Base-by-base conservation (phyloP, 2,888 invertebrate species). In the Itoplectis maculator region DNA sequence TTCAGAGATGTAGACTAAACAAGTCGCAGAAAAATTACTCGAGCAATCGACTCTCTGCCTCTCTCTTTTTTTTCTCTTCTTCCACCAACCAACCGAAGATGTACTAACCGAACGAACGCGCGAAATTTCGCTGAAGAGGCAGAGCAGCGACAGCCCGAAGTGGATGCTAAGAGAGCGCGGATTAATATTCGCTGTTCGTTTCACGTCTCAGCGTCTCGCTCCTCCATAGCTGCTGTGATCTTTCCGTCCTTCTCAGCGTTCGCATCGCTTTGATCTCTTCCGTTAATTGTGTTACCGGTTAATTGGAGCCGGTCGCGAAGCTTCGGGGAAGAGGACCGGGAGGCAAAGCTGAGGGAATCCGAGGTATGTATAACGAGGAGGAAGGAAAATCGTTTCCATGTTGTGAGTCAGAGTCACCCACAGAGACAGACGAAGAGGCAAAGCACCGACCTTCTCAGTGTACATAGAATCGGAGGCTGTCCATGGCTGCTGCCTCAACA, bases 201-300 rank as follows among this genome's bases (percentile, higher is more conserved):
- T 37, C 11, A 15, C 35, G 42, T 54, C 56, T 35, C 13, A 51
- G 18, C 51, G 15, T 35, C 63, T 74, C 45, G 63, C 37, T 69
- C 15, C 29, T 20, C 37, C 66, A 49, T 15, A 15, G 61, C 23
- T 49, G 49, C 13, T 42, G 35, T 29, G 13, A 68, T 51, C 51
- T 49, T 68, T 37, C n/a, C 49, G n/a, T 75, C 63, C 54, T 65
- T 54, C 54, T 11, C 40, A 5, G 29, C 74, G 23, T 65, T n/a
- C 61, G 54, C 61, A 15, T 79, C 79, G 72, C 82, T 82, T 82
- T 82, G 82, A 82, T 82, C 82, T 82, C 75, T 82, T 69, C 75
- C 66, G 79, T 79, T 82, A 79, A 79, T 82, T 76, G 76, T 68
- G 79, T 82, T 79, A 76, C 82, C n/a, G 76, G 82, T 82, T 82